Conservation (phyloP, 2,797 vertebrate genomes). For the Mallotus villosus region DNA sequence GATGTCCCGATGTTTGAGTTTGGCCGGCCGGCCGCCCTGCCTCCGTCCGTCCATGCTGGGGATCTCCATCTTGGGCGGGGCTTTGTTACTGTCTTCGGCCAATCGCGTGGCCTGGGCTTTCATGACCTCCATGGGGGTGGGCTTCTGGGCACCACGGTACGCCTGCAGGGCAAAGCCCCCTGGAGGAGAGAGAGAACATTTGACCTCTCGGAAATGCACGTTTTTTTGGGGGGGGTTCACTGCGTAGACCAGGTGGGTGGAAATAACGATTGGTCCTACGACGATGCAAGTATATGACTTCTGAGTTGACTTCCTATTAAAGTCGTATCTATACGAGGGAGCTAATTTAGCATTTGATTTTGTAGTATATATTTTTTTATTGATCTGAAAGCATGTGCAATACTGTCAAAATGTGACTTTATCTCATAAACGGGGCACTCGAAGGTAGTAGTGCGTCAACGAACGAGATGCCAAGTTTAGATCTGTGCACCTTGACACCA, state of each 20-base stretch:
- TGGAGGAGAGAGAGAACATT: slow-evolving; percentile 40
- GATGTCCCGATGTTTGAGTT: slow-evolving; percentile 88
- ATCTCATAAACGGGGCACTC: no score
- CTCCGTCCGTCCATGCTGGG: slow-evolving; percentile 78
- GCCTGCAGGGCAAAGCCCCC: slow-evolving; percentile 87
- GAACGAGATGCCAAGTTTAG: no score
- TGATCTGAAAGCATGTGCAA: no score
- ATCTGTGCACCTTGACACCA: no score
- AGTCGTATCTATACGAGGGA: no score
- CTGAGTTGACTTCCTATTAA: no score
- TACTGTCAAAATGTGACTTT: no score
- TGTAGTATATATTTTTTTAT: no score
- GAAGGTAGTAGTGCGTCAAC: no score
- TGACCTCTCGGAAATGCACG: background rate
- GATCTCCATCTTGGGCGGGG: slow-evolving; percentile 87
- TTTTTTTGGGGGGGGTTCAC: background rate
- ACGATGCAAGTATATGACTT: no score
- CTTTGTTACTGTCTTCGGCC: slow-evolving; percentile 76
- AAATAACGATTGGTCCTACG: background rate
- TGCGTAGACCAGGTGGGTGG: background rate
- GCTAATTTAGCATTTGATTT: no score
- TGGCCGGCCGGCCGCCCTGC: slow-evolving; percentile 78
- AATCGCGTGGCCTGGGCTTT: slow-evolving; percentile 81
- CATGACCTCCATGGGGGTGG: slow-evolving; percentile 92
- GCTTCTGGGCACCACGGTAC: slow-evolving; percentile 88